A percentile compares a stretch with the other conserved stretches of the same genome.
Conservation (phyloP, 2,888 invertebrate species). For the Antitype chi region DNA sequence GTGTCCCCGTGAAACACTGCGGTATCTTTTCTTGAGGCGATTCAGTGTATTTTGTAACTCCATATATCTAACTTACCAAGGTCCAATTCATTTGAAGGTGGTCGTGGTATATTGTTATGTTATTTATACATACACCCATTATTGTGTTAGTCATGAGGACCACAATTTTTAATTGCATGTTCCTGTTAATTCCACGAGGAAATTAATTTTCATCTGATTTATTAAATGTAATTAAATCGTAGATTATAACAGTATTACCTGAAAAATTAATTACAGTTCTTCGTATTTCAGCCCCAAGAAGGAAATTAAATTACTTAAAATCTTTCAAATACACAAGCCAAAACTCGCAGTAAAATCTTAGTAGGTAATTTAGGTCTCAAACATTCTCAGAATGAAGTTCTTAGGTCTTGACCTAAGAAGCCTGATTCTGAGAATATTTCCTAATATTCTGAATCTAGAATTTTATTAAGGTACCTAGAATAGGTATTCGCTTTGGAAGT, state of each 20-base stretch:
- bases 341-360: slow-evolving; percentile 14
- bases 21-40: not conserved
- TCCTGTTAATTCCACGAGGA: too few relatives aligned
- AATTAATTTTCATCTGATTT: not conserved
- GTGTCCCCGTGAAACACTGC: not conserved
- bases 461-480: slow-evolving; percentile 3
- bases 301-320: slow-evolving; percentile 18
- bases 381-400: too few relatives aligned
- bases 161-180: not conserved
- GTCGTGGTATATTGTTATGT: not conserved
- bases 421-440: slow-evolving; percentile 18
- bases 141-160: not conserved
- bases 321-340: slow-evolving; percentile 9
- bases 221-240: not conserved
- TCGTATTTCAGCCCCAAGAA: not conserved
- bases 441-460: slow-evolving; percentile 7
- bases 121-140: not conserved
- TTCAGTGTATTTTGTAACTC: not conserved
- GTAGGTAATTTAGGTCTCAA: slow-evolving; percentile 17
- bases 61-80: not conserved
- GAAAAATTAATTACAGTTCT: not conserved
- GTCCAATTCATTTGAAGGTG: not conserved
- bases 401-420: not conserved
- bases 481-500: slow-evolving; percentile 2
- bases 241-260: not conserved